Percentiles rank a stretch among this genome's conserved stretches.
phyloP scores from a whole-genome alignment of 2,888 invertebrate genomes.

The Caenorhabditis virilis region DNA sequence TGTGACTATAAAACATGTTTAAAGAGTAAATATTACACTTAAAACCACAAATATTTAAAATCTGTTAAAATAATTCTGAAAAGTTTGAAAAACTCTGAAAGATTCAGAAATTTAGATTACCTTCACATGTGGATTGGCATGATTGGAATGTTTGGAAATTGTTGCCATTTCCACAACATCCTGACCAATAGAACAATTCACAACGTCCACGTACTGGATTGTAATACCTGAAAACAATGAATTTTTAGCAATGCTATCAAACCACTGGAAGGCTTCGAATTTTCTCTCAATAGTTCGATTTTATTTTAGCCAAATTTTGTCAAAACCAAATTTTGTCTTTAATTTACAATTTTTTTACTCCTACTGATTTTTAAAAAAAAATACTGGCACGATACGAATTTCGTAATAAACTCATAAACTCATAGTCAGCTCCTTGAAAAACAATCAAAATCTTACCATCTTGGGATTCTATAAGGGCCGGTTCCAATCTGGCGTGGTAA shows the following conservation, averaged over 20 bases:
- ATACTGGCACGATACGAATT: no score
- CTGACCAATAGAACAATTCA: slow-evolving; percentile 69
- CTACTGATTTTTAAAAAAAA: no score
- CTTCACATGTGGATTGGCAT: slow-evolving; percentile 67
- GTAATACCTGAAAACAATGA: slow-evolving; percentile 64
- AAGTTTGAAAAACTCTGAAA: not conserved
- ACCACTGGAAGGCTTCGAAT: not conserved
- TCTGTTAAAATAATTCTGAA: not conserved
- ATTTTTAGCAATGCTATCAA: no score
- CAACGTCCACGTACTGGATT: slow-evolving; percentile 65
- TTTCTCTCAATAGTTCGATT: no score
- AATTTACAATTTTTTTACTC: no score
- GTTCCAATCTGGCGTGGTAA: slow-evolving; percentile 68
- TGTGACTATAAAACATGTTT: no score
- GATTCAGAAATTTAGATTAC: slow-evolving; percentile 32
- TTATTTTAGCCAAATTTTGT: no score
- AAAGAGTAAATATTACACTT: not conserved
- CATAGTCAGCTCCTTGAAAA: no score
- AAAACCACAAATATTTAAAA: not conserved
- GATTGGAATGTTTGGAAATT: slow-evolving; percentile 67
- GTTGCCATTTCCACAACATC: slow-evolving; percentile 68
- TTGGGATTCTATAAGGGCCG: slow-evolving; percentile 68
- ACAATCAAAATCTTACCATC: slow-evolving; percentile 61
- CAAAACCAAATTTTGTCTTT: no score
- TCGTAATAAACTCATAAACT: no score